Percentiles rank a stretch among this genome's conserved stretches.
phyloP scores from a whole-genome alignment of 2,797 vertebrate species.

The Halcyon badia region DNA sequence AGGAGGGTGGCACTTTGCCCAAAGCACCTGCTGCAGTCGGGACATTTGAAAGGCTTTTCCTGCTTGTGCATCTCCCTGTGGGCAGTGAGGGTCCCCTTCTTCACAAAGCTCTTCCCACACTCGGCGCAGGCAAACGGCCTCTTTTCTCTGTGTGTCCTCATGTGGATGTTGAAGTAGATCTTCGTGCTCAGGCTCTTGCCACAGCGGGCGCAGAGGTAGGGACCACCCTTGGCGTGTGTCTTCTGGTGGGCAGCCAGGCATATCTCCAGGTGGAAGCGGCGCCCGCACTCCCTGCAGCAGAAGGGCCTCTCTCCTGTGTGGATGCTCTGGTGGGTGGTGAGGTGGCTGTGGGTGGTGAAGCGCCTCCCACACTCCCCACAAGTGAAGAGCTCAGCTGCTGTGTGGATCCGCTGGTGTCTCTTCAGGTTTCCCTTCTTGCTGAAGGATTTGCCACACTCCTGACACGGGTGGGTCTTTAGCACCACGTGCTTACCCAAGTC shows the following conservation, averaged over 20 bases:
- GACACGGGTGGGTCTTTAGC: neutral
- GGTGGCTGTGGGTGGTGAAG: neutral
- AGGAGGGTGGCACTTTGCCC: neutral
- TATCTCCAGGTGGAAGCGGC: neutral
- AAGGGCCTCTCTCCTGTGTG: constrained; percentile 23
- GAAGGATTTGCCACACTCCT: constrained; percentile 9
- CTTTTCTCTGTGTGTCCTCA: neutral
- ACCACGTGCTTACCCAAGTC: fast-evolving
- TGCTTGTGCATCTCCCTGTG: neutral
- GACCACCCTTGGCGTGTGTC: neutral
- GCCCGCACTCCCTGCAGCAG: neutral
- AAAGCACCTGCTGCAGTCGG: neutral
- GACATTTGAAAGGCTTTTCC: constrained; percentile 32
- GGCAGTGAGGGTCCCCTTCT: neutral
- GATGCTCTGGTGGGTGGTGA: neutral
- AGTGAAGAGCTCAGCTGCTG: neutral
- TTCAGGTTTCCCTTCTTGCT: constrained; percentile 25
- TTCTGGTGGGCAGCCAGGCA: neutral
- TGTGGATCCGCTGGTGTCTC: constrained; percentile 9
- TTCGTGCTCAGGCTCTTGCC: constrained; percentile 33
- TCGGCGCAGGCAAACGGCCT: neutral
- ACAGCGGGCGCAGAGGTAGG: neutral
- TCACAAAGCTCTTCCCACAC: neutral
- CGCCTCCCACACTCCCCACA: neutral
- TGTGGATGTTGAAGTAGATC: constrained; percentile 38